Base-by-base conservation (phyloP, 2,888 invertebrate species). In the Zootermopsis nevadensis region DNA sequence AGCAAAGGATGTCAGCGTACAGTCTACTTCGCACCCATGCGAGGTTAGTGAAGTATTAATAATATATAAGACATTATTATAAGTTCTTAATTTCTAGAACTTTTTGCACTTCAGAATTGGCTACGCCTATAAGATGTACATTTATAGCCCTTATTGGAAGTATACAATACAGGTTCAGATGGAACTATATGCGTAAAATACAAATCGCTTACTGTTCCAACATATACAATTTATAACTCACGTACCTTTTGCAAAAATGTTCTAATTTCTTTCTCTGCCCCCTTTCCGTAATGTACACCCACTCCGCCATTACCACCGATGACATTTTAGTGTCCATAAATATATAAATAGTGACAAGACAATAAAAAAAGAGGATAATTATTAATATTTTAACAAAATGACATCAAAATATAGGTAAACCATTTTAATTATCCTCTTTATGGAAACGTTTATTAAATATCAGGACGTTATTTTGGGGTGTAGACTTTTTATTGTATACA, bases 221-320 rank as follows among this genome's bases (percentile, higher is more conserved):
- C 31, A 69, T 15, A 15, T 69, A 8, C 33, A 2, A 33, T 6
- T 69, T 30, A 8, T 12, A 27, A 74, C 6, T 22, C n/a, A 74
- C 42, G 24, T 33, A 74, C 74, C 38, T 74, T 42, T 74, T 15
- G 38, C 4, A 74, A 74, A 33, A 74, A 24, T n/a, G 7, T 35
- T 24, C n/a, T 6, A 74, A 74, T 74, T 74, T 74, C 35, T 38
- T 38, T 22, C 74, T 19, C 74, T 74, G 42, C 27, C 74, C 74
- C 42, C 27, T n/a, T 24, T 38, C 38, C 8, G n/a, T 8, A 24
- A 8, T 7, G 27, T n/a, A n/a, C 27, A 74, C 42, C 79, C 79
- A 79, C 33, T 79, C 79, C 79, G 60, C 79, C 79, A 79, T 79
- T 79, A 79, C 35, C 66, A 79, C 38, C 60, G 27, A 79, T 79